These are phyloP conservation scores for Drosophila emarginata DNA, from an alignment of 2,888 invertebrate genomes.

Conservation along the genomic window DNA sequence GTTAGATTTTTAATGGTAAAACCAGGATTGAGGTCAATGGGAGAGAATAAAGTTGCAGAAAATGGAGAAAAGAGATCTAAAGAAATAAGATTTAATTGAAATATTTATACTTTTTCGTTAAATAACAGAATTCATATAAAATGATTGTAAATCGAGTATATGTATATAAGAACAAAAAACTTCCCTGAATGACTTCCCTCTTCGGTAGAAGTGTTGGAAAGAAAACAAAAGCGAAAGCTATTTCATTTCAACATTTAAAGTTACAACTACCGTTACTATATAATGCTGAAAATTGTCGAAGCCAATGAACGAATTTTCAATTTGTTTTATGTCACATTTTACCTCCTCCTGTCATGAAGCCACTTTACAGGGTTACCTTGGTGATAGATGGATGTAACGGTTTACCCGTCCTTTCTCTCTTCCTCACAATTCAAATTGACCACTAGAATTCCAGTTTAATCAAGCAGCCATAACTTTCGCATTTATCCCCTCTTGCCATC, in stretches of 20 bases:
- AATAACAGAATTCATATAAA: too few relatives aligned
- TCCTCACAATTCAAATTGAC: constrained; percentile 6
- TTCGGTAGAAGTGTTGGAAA: too few relatives aligned
- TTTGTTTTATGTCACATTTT: background rate
- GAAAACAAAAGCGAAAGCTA: background rate
- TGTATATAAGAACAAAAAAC: too few relatives aligned
- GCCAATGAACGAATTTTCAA: background rate
- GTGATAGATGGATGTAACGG: background rate
- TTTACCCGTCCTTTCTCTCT: background rate
- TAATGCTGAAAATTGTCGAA: background rate
- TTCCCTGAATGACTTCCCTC: too few relatives aligned
- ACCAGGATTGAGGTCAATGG: constrained; percentile 27
- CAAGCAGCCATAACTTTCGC: constrained; percentile 17
- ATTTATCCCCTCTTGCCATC: background rate
- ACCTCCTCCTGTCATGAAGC: background rate
- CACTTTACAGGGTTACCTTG: background rate
- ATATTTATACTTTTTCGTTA: background rate
- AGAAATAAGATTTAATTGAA: background rate
- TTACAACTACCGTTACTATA: background rate
- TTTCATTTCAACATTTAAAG: background rate
- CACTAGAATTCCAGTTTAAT: constrained; percentile 22
- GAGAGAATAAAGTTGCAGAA: background rate
- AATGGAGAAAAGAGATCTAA: background rate
- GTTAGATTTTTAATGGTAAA: constrained; percentile 5
- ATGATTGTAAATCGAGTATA: too few relatives aligned